These are phyloP conservation scores for Orius laevigatus DNA, from an alignment of 1,140 invertebrate species.

Conservation along the genomic window DNA sequence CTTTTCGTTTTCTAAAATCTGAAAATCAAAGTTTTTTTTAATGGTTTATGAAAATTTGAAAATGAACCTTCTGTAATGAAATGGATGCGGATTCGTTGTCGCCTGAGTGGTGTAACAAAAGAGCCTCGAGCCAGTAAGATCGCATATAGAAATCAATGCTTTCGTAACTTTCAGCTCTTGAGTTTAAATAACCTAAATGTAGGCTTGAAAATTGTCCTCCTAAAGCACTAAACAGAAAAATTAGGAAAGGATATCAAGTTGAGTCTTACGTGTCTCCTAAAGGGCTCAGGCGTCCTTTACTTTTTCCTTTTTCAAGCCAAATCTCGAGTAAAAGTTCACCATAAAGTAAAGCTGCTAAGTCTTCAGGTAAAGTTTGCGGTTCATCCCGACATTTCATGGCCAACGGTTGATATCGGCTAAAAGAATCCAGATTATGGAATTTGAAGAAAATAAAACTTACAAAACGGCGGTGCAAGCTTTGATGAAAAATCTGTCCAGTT, in stretches of 20 bases:
- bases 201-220: constrained; percentile 21
- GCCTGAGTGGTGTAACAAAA: constrained; percentile 19
- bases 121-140: constrained; percentile 19
- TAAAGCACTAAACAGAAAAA: constrained; percentile 4
- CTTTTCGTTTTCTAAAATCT: constrained; percentile 27
- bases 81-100: constrained; percentile 14
- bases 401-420: constrained; percentile 6
- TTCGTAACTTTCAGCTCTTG: constrained; percentile 5
- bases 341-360: constrained; percentile 32
- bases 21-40: constrained; percentile 18
- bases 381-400: not conserved
- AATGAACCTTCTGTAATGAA: constrained; percentile 13
- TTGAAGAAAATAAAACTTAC: constrained; percentile 17
- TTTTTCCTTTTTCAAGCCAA: constrained; percentile 29
- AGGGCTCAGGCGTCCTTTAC: constrained; percentile 14
- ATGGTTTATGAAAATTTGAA: not conserved
- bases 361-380: constrained; percentile 5
- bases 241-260: not conserved
- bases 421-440: not conserved
- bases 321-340: constrained; percentile 42
- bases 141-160: constrained; percentile 16
- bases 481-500: constrained; percentile 39
- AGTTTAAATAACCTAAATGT: constrained; percentile 17
- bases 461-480: constrained; percentile 37
- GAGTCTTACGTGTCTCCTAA: constrained; percentile 12